phyloP scores from a whole-genome alignment of 1,140 invertebrate species.

The Amyelois transitella region DNA sequence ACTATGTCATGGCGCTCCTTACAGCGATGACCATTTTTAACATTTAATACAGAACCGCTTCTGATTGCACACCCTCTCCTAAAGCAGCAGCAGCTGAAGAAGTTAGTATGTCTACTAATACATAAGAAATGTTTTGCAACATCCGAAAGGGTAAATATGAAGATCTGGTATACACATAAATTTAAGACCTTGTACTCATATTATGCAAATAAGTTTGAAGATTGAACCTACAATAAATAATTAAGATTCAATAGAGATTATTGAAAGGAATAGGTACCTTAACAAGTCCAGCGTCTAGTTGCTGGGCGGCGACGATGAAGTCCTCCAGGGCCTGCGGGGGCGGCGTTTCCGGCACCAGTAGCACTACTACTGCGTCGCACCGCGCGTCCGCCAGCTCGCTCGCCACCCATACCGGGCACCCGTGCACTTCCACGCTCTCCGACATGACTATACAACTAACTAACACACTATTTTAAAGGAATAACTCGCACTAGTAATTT shows the following conservation, averaged over 20 bases:
- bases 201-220: too few species aligned
- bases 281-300: conserved; percentile 44
- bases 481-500: not conserved
- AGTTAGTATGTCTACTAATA: too few species aligned
- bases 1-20: too few species aligned
- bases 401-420: conserved; percentile 12
- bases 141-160: too few species aligned
- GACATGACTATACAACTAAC: not conserved
- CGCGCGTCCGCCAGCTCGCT: conserved; percentile 36
- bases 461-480: not conserved
- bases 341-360: conserved; percentile 30
- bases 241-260: not conserved
- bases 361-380: conserved; percentile 56
- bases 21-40: too few species aligned
- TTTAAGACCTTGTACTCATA: too few species aligned
- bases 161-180: too few species aligned
- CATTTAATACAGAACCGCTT: not conserved
- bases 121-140: too few species aligned
- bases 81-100: too few species aligned
- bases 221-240: not conserved
- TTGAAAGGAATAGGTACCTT: conserved; percentile 22
- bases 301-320: conserved; percentile 31
- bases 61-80: not conserved
- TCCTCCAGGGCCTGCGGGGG: conserved; percentile 24
- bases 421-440: not conserved